Base-by-base conservation (phyloP, 1,140 invertebrate species). In the Drosophila sturtevanti region DNA sequence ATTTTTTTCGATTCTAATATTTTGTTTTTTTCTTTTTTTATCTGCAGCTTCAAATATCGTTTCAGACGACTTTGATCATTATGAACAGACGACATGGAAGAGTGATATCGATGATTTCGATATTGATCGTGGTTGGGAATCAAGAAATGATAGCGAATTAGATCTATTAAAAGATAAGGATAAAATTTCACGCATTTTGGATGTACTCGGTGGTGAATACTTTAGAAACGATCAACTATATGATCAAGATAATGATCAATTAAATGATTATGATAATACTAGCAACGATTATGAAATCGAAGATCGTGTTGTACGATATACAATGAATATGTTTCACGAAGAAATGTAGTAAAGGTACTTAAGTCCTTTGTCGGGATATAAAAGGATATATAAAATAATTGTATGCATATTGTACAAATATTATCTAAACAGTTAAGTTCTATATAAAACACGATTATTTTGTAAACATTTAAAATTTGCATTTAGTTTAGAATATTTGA, bases 221-320 rank as follows among this genome's bases (percentile, higher is more conserved):
- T n/a, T 48, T 4, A 6, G 9, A 10, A 51, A 31, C 0, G 4
- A n/a, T 4, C 9, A 41, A 38, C 7, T 38, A 4, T 16, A 31
- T 1, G 18, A 24, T 22, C 14, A 7, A 11, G 11, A 34, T 16
- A 1, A 58, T 12, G 22, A 35, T 2, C 4, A 11, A 0, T 11
- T 41, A 31, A n/a, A 6, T 6, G 7, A 18, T 34, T 2, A 31
- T 24, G 18, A 58, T 21, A 27, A 51, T 18, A n/a, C n/a, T n/a
- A 4, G 2, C 7, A 31, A 31, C 6, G 27, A 48, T 11, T 48
- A 48, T 12, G 35, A 72, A 66, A 66, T 74, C 22, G 69, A 72
- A 72, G 72, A 74, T 55, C 16, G 72, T 11, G 35, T 74, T 6
- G 72, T 72, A 12, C 54, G 72, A 2, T 74, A 74, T 55, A 62